phyloP scores from a whole-genome alignment of 2,797 vertebrate genomes.

The Hirundo rustica region DNA sequence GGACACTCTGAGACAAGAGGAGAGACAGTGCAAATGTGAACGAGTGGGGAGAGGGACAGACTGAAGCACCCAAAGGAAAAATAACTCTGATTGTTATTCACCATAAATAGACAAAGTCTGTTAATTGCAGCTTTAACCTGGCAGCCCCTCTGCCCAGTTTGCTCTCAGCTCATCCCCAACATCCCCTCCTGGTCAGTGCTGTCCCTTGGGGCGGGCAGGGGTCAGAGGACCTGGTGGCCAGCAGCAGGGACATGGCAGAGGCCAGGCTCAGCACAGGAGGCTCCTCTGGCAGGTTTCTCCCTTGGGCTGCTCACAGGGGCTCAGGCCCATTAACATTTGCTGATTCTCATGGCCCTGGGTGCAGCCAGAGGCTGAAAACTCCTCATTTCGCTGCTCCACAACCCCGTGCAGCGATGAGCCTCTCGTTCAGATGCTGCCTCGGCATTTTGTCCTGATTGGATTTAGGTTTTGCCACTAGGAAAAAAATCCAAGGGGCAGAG shows the following conservation, averaged over 20 bases:
- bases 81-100: background rate
- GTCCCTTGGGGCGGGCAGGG: background rate
- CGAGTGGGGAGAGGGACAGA: background rate
- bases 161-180: background rate
- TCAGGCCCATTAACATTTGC: background rate
- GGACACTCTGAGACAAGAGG: background rate
- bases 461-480: background rate
- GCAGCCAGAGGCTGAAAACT: conserved; percentile 48
- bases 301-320: background rate
- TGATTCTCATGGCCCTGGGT: conserved; percentile 47
- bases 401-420: background rate
- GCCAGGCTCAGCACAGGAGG: background rate
- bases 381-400: background rate
- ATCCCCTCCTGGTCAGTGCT: background rate
- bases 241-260: rapidly evolving
- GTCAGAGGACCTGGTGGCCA: background rate
- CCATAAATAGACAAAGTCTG: background rate
- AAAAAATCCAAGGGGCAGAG: background rate
- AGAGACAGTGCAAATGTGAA: rapidly evolving
- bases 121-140: background rate
- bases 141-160: background rate
- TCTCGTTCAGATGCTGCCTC: background rate
- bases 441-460: background rate
- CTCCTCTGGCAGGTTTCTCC: background rate
- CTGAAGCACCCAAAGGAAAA: background rate